These are phyloP conservation scores for Oopsacas minuta DNA, from an alignment of 37 sponge, comb jelly and placozoan genomes.

Conservation along the genomic window DNA sequence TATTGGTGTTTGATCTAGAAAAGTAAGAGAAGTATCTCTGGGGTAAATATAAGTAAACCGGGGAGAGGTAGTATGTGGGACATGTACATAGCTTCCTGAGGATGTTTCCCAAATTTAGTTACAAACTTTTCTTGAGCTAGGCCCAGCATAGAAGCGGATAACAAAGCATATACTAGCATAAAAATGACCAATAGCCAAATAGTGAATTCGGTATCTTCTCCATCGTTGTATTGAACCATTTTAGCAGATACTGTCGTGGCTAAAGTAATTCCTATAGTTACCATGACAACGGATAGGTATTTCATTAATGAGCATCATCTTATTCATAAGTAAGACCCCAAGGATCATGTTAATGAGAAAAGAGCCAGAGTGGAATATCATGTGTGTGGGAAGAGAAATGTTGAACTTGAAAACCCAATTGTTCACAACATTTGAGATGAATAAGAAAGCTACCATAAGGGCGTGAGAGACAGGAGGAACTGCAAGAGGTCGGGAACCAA, in stretches of 20 bases:
- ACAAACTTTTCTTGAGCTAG: constrained; percentile 51
- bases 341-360: constrained; percentile 76
- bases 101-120: constrained; percentile 62
- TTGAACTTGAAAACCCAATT: constrained; percentile 69
- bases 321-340: constrained; percentile 57
- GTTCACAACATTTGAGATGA: constrained; percentile 65
- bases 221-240: not conserved
- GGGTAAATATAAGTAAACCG: constrained; percentile 49
- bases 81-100: constrained; percentile 84
- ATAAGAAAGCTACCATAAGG: constrained; percentile 52
- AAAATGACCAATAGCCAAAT: constrained; percentile 35
- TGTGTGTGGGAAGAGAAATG: constrained; percentile 71
- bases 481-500: not conserved
- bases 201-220: not conserved
- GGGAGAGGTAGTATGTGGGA: constrained; percentile 65
- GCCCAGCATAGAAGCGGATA: constrained; percentile 64
- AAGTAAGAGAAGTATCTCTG: constrained; percentile 33
- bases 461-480: constrained; percentile 30
- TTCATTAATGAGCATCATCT: constrained; percentile 51
- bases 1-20: not conserved
- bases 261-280: constrained; percentile 66
- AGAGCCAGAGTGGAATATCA: constrained; percentile 87
- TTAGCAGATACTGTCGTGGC: constrained; percentile 62
- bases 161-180: constrained; percentile 43
- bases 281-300: constrained; percentile 65